Evolutionary conservation across 2,888 invertebrate species (phyloP).

Genomic region (Agriopis aurantiaria): DNA sequence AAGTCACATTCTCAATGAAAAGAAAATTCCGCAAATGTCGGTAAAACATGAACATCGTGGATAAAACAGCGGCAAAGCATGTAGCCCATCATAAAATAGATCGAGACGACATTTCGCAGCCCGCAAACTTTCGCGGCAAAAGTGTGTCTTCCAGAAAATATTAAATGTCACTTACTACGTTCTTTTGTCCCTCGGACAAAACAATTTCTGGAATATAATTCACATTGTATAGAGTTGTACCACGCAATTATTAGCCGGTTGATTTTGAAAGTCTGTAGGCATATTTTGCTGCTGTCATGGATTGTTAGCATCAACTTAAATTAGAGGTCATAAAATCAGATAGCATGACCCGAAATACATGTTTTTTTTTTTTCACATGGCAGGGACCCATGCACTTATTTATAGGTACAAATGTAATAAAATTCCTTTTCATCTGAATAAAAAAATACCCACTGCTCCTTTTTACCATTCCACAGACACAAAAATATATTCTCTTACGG

Average conservation of each 20-base stretch:
- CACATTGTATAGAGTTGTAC: conserved; percentile 25
- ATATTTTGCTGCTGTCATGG: not conserved
- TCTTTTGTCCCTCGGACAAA: conserved; percentile 39
- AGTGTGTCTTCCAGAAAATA: conserved; percentile 47
- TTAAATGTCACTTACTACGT: conserved; percentile 52
- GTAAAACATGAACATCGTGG: too few species aligned
- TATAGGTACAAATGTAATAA: too few species aligned
- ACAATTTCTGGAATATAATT: conserved; percentile 47
- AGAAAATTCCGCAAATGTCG: too few species aligned
- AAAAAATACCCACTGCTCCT: too few species aligned
- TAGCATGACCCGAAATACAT: too few species aligned
- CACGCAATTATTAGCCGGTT: not conserved
- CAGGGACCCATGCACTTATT: too few species aligned
- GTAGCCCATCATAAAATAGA: conserved; percentile 25
- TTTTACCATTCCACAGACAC: too few species aligned
- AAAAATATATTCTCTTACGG: too few species aligned
- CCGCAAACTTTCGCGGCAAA: conserved; percentile 22
- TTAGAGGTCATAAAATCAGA: not conserved
- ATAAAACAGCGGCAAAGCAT: not conserved
- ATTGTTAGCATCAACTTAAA: not conserved
- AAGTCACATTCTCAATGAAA: too few species aligned
- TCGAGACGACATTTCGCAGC: conserved; percentile 15
- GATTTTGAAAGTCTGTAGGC: too few species aligned
- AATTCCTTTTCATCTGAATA: too few species aligned
- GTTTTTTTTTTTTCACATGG: too few species aligned